Evolutionary conservation across 2,888 invertebrate species (phyloP).

Genomic region (Lycocerus yunnanus): DNA sequence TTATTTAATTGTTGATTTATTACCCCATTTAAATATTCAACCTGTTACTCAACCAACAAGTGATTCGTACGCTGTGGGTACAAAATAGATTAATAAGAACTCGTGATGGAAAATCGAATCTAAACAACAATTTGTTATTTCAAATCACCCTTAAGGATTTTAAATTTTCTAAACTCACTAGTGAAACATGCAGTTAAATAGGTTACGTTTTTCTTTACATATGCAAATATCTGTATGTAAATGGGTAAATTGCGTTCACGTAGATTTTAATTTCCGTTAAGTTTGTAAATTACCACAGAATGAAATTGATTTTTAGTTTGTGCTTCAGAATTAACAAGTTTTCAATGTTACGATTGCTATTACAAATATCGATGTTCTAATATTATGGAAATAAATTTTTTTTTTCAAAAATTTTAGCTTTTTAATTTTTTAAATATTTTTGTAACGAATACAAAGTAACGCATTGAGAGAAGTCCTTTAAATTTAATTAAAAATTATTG

Average conservation of each 20-base stretch:
- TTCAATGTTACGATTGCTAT: background rate
- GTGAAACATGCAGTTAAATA: background rate
- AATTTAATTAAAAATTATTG: no score
- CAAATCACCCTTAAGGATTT: background rate
- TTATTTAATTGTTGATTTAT: no score
- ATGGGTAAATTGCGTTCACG: conserved; percentile 8
- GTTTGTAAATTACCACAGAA: conserved; percentile 12
- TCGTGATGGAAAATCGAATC: no score
- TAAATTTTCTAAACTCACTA: background rate
- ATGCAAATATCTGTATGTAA: background rate
- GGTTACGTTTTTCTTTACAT: background rate
- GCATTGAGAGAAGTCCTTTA: no score
- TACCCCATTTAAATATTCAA: no score
- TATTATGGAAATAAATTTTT: background rate
- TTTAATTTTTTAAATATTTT: no score
- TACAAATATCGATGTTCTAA: background rate
- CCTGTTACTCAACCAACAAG: no score
- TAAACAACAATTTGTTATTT: background rate
- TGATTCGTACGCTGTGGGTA: no score
- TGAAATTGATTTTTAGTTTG: conserved; percentile 15
- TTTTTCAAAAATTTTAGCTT: no score
- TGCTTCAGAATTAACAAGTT: background rate
- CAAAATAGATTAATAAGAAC: no score
- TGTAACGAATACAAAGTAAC: no score
- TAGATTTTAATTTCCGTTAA: conserved; percentile 16